A percentile compares a stretch with the other conserved stretches of the same genome.
Conservation (phyloP, 2,113 vertebrate species). For the Serinus canaria region DNA sequence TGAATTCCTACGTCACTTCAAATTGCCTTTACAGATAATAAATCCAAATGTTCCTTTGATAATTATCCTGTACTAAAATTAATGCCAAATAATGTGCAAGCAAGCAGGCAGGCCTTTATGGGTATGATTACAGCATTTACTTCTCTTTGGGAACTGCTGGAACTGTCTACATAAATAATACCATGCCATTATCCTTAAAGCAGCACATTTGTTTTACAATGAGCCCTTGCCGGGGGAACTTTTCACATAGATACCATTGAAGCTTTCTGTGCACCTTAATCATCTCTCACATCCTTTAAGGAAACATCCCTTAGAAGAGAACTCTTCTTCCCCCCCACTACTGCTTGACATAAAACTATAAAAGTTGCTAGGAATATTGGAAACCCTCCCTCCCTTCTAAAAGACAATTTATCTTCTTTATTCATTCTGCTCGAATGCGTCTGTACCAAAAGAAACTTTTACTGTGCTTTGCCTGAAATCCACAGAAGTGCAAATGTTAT, state of each 20-base stretch:
- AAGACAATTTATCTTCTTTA: conserved; percentile 4
- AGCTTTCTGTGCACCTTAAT: conserved; percentile 34
- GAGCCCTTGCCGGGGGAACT: conserved; percentile 31
- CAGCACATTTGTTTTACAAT: conserved; percentile 61
- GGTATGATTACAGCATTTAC: conserved; percentile 56
- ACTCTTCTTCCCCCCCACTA: not conserved
- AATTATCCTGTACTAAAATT: conserved; percentile 65
- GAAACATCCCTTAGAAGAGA: not conserved
- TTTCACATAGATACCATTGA: not conserved
- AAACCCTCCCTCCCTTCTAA: not conserved
- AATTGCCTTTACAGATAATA: conserved; percentile 61
- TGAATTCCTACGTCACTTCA: conserved; percentile 56
- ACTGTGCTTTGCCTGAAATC: not conserved
- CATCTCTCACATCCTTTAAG: conserved; percentile 38
- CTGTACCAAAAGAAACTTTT: conserved; percentile 8
- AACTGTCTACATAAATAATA: conserved; percentile 69
- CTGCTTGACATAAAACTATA: conserved; percentile 8
- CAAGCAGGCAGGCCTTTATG: conserved; percentile 64
- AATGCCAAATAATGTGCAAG: conserved; percentile 65
- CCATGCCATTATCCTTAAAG: conserved; percentile 60
- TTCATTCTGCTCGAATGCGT: not conserved
- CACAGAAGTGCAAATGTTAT: not conserved
- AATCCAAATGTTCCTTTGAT: conserved; percentile 65
- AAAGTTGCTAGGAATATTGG: not conserved
- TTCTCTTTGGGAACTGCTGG: conserved; percentile 55